Percentiles rank a stretch among this genome's conserved stretches.
These are phyloP conservation scores for Ceyx margarethae DNA, from an alignment of 2,113 vertebrate genomes.

Conservation along the genomic window DNA sequence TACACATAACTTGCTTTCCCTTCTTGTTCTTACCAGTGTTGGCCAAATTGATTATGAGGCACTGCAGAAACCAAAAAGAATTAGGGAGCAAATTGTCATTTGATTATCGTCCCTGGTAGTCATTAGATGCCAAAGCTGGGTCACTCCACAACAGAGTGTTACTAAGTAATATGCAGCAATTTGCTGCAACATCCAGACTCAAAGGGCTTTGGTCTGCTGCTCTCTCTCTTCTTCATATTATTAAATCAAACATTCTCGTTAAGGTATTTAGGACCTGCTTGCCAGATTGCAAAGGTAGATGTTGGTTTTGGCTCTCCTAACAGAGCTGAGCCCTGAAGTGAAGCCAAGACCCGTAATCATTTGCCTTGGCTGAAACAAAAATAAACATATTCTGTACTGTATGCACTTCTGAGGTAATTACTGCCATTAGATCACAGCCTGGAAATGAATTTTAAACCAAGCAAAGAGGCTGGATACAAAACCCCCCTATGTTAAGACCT, in stretches of 20 bases:
- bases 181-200: background rate
- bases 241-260: background rate
- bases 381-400: slow-evolving; percentile 44
- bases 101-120: background rate
- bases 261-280: slow-evolving; percentile 50
- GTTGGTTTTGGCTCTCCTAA: slow-evolving; percentile 57
- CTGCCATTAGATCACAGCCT: slow-evolving; percentile 66
- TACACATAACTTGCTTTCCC: background rate
- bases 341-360: slow-evolving; percentile 61
- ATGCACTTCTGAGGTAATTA: slow-evolving; percentile 62
- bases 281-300: slow-evolving; percentile 68
- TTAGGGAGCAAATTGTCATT: background rate
- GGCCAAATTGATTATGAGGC: background rate
- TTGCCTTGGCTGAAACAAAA: slow-evolving; percentile 63
- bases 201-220: background rate
- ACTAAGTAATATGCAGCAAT: background rate
- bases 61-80: background rate
- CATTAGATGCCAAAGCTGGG: background rate
- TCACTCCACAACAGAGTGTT: background rate
- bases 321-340: slow-evolving; percentile 49
- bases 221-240: background rate
- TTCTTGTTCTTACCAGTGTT: background rate
- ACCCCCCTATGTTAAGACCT: background rate
- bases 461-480: slow-evolving; percentile 33
- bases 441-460: slow-evolving; percentile 45